These are phyloP conservation scores for Ochropacha duplaris DNA, from an alignment of 2,888 invertebrate genomes.

Conservation along the genomic window DNA sequence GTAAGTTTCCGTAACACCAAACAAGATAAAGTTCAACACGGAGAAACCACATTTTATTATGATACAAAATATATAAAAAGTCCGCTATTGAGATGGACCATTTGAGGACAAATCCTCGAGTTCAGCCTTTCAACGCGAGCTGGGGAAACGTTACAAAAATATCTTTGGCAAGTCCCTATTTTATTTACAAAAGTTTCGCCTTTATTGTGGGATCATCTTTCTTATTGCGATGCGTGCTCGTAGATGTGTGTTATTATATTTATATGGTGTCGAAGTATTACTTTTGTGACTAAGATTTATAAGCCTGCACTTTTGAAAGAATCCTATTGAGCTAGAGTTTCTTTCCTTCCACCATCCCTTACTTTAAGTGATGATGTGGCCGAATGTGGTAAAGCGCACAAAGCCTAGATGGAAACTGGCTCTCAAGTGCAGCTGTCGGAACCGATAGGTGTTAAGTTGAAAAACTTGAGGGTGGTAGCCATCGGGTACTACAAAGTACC, in stretches of 20 bases:
- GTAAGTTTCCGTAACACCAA: constrained; percentile 18
- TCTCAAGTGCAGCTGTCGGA: too few relatives aligned
- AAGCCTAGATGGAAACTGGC: too few relatives aligned
- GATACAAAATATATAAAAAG: constrained; percentile 20
- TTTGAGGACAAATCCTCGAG: constrained; percentile 28
- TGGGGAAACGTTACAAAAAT: constrained; percentile 1
- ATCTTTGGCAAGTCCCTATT: constrained; percentile 3
- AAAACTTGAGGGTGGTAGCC: too few relatives aligned
- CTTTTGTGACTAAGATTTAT: not conserved
- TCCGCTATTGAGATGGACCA: constrained; percentile 24
- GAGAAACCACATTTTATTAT: constrained; percentile 19
- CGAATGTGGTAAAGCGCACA: too few relatives aligned
- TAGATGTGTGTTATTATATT: not conserved
- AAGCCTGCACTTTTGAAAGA: not conserved
- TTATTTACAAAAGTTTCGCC: constrained; percentile 2
- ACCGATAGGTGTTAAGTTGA: too few relatives aligned
- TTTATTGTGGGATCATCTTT: constrained; percentile 7
- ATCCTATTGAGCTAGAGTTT: too few relatives aligned
- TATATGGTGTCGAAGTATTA: not conserved
- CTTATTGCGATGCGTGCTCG: constrained; percentile 1
- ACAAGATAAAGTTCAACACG: constrained; percentile 22
- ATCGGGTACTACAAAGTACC: too few relatives aligned
- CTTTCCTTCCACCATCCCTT: too few relatives aligned
- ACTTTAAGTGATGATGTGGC: too few relatives aligned
- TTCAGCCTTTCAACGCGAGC: not conserved